Conservation (phyloP, 2,888 invertebrate genomes). For the Scrobipalpa atriplicella region DNA sequence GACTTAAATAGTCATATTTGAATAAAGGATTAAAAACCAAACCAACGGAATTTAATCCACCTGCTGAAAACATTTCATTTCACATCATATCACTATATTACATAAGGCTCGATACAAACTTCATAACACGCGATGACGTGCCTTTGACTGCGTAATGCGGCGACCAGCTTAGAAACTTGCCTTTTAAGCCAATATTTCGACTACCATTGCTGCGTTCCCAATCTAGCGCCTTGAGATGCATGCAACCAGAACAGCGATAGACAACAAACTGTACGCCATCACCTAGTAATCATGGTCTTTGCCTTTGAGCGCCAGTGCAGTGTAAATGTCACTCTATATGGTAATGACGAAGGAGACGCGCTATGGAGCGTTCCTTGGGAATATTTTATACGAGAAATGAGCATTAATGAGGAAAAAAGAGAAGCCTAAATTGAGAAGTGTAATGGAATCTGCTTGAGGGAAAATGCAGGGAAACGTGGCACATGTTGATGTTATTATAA, state of each 20-base stretch:
- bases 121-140: background rate
- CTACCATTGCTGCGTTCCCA: background rate
- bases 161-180: background rate
- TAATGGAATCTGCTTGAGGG: background rate
- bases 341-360: slow-evolving; percentile 48
- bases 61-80: background rate
- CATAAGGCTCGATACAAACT: slow-evolving; percentile 6
- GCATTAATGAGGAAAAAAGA: slow-evolving; percentile 42
- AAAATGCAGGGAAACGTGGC: background rate
- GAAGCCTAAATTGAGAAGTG: slow-evolving; percentile 13
- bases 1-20: too few relatives aligned
- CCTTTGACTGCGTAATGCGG: background rate
- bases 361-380: slow-evolving; percentile 40
- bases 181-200: background rate
- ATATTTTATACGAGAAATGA: slow-evolving; percentile 44
- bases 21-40: too few relatives aligned
- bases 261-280: background rate
- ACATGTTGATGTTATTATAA: background rate
- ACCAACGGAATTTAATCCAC: too few relatives aligned
- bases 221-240: background rate
- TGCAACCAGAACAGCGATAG: slow-evolving; percentile 1
- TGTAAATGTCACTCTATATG: slow-evolving; percentile 63
- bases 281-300: slow-evolving; percentile 2
- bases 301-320: slow-evolving; percentile 50
- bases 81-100: background rate